Evolutionary conservation across 2,888 invertebrate genomes (phyloP), one percentile per base, ranked within the genome.

Genomic region (Cetonia aurata): DNA sequence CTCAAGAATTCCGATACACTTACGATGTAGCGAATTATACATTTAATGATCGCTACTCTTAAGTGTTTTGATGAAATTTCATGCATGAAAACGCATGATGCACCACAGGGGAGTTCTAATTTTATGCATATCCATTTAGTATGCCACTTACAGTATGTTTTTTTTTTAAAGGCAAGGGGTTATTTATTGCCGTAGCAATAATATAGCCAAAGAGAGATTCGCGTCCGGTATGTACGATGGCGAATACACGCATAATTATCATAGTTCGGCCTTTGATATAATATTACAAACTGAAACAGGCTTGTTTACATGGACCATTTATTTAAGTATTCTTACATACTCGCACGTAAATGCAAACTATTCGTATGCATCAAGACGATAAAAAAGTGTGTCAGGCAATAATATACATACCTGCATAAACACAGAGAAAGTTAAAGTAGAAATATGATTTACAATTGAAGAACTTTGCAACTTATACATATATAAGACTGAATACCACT

Each of bases 21-120:
- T 37, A 37, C 9, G 37, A 37, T 12, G 52, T 50, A 52, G 17
- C 33, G 62, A 65, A 65, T 52, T 65, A 52, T 41, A 50, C 31
- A 17, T 50, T 50, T 65, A 65, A 65, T 52, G 48, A 37, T 15
- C 31, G 19, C 62, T 37, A 17, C 37, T 50, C 50, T 37, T 33
- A 62, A 65, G 62, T 52, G 62, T 65, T 65, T 65, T 52, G 62
- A 65, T 65, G 62, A 65, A 65, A 52, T 50, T 65, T 65, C 62
- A 65, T 65, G 62, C 62, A 50, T 65, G 62, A 65, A 65, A 37
- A 50, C 62, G 50, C 37, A 65, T 65, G 50, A 50, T 65, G 41
- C 62, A 62, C 48, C 62, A 65, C 50, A 15, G 57, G 37, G 33
- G 62, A 65, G 62, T 65, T 65, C 17, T 65, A 65, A 65, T 65